Percentiles rank a stretch among this genome's conserved stretches.
phyloP scores from a whole-genome alignment of 1,140 invertebrate species.

The Drosophila lacteicornis region DNA sequence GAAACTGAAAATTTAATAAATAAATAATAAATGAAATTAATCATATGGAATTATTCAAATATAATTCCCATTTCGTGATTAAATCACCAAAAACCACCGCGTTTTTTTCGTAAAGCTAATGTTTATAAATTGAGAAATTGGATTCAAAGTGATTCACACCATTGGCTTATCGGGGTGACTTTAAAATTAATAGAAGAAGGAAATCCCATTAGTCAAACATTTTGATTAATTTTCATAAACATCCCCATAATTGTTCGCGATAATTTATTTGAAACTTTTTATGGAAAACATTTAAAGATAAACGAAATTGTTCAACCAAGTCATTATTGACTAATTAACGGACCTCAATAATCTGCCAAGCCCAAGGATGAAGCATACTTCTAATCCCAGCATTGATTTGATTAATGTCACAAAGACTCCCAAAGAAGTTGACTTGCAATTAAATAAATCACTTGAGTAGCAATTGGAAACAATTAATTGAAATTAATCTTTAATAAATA shows the following conservation, averaged over 20 bases:
- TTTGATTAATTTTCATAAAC: slow-evolving; percentile 1
- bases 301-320: slow-evolving; percentile 23
- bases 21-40: background rate
- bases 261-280: slow-evolving; percentile 1
- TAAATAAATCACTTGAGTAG: slow-evolving; percentile 46
- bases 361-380: background rate
- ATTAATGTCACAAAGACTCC: slow-evolving; percentile 60
- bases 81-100: background rate
- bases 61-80: background rate
- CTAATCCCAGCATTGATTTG: slow-evolving; percentile 47
- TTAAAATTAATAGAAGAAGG: background rate
- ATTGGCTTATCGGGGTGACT: background rate
- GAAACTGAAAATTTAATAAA: background rate
- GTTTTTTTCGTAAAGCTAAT: background rate
- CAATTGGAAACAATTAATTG: slow-evolving; percentile 56
- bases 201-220: background rate
- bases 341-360: slow-evolving; percentile 34
- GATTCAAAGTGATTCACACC: background rate
- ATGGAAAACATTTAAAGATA: slow-evolving; percentile 5
- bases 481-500: slow-evolving; percentile 67
- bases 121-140: no score
- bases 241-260: background rate
- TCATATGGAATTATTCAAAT: background rate
- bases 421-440: slow-evolving; percentile 39
- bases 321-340: slow-evolving; percentile 55